Percentiles rank a stretch among this genome's conserved stretches.
Conservation (phyloP, 2,888 invertebrate species). For the Hypercompe scribonia region DNA sequence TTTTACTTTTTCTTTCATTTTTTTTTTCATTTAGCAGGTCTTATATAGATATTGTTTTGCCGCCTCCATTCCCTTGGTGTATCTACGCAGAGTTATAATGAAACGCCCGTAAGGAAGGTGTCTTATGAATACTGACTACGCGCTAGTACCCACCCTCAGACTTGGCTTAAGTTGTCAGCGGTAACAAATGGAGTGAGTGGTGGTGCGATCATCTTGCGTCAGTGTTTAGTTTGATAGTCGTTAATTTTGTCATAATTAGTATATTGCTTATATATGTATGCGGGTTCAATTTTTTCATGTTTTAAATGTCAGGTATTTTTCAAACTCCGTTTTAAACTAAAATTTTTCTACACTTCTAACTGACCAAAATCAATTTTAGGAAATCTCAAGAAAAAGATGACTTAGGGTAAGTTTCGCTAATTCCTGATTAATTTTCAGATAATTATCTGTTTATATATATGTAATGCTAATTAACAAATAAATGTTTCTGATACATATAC, state of each 20-base stretch:
- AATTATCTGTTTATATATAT: no score
- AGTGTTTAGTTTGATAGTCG: conserved; percentile 66
- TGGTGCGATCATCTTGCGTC: conserved; percentile 63
- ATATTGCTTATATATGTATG: conserved; percentile 46
- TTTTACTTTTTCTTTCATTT: no score
- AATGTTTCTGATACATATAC: no score
- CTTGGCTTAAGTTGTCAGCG: conserved; percentile 82
- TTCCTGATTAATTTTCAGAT: no score
- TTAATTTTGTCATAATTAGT: conserved; percentile 45
- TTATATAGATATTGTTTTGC: conserved; percentile 55
- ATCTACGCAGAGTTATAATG: conserved; percentile 57
- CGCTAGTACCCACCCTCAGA: conserved; percentile 50
- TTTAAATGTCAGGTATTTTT: not conserved
- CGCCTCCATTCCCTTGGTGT: conserved; percentile 52
- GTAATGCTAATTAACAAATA: no score
- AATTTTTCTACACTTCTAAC: not conserved
- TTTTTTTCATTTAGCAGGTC: conserved; percentile 46
- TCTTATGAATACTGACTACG: conserved; percentile 82
- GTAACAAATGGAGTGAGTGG: conserved; percentile 72
- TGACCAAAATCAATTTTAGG: not conserved
- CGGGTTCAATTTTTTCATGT: conserved; percentile 19
- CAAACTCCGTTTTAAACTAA: not conserved
- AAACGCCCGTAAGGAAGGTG: conserved; percentile 68
- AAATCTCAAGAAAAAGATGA: not conserved
- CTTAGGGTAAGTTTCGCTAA: no score